Evolutionary conservation across 2,888 invertebrate species (phyloP), one percentile per base, ranked within the genome.

Genomic region (Drosophila pullipes): DNA sequence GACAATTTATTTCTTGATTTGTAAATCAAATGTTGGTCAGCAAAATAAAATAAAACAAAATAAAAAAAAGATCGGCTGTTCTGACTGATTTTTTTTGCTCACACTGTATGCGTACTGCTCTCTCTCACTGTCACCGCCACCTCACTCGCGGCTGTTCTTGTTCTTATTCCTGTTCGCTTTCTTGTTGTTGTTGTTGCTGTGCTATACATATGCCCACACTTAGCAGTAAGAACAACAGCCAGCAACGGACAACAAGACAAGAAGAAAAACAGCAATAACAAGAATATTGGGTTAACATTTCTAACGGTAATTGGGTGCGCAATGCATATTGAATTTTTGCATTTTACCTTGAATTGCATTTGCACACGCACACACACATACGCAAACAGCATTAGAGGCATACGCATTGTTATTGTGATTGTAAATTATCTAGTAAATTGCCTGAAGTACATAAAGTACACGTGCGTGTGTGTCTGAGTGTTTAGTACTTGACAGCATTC

Each of bases 211-310:
- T 74, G 74, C 69, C 68, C 63, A 74, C 63, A 74, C 63, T 60
- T 50, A 68, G 49, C 55, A 25, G 33, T 35, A 52, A 28, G 50
- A 55, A 47, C 57, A 55, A 28, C 37, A 54, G 0, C 31, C 47
- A 16, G 37, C 54, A 55, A 10, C 16, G 33, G 25, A 22, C 54
- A 49, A 22, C 53, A 49, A n/a, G 33, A 30, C 35, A 63, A 54
- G 28, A 55, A 59, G 53, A 57, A 62, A 58, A 57, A n/a, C 74
- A 47, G 79, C 68, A 79, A 69, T 49, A 81, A 67, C 69, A 69
- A 76, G 80, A 79, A 79, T 76, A 81, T 76, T 67, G 75, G 75
- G 76, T 79, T 82, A 73, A 62, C 69, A 76, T 65, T 67, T 80
- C 83, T 76, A 81, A 80, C 76, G 80, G 80, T 76, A 82, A 76